Evolutionary conservation across 2,888 invertebrate species (phyloP), one percentile per base, ranked within the genome.

Genomic region (Drosophila cognata): DNA sequence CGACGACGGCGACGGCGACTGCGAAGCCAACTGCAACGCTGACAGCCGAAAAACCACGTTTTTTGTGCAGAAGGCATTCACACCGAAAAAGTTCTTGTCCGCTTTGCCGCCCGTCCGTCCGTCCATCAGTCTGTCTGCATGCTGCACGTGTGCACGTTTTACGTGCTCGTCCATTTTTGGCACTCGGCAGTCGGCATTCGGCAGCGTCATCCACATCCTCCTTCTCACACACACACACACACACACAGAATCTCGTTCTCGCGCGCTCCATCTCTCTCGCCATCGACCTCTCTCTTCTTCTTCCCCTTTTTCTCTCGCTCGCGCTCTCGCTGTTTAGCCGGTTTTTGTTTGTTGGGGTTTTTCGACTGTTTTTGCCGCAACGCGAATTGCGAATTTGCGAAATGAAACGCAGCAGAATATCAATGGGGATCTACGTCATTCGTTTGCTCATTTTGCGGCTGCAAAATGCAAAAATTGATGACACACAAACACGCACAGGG

Each of bases 31-130:
- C 70, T 71, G 76, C 89, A 74, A 58, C 68, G 74, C 58, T 74
- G 72, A 72, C 73, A 77, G 77, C 71, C 79, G 79, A 89, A 85
- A 86, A 80, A 89, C 88, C 90, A 88, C 84, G 80, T 82, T 82
- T 83, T 84, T 84, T 88, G 83, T 92, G 93, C 93, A 92, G 92
- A 92, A 92, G 92, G 91, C 93, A 92, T 93, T 92, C 92, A 92
- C 93, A 92, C 93, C 92, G 82, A 90, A 90, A 85, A 91, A 78
- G 74, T 78, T 78, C 56, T 74, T 77, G 65, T 52, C 35, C 60
- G 57, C 31, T 31, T 56, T 62, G 57, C 79, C 55, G 55, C 43
- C 43, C 52, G 57, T 48, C 31, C 53, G n/a, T 29, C 29, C 18
- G 29, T 51, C 48, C 18, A 16, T 25, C 46, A 18, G 51, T 69